These are phyloP conservation scores for Rhopalosiphum maidis DNA, from an alignment of 1,140 invertebrate genomes.

Conservation along the genomic window DNA sequence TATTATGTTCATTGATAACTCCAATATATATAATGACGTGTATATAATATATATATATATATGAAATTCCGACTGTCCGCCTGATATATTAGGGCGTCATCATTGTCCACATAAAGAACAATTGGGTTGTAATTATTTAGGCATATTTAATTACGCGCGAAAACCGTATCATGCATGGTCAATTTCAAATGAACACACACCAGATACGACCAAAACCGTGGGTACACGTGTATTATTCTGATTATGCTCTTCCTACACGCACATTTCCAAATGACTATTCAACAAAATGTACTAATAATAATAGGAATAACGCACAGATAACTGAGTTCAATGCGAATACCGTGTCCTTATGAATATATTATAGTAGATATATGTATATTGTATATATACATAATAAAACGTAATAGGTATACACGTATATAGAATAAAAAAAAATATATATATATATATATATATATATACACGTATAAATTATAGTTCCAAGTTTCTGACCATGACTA, in stretches of 20 bases:
- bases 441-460: not conserved
- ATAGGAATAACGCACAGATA: not conserved
- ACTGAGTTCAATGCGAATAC: not conserved
- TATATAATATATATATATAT: too few species aligned
- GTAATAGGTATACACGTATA: not conserved
- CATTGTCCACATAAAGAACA: not conserved
- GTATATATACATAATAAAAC: not conserved
- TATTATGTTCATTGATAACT: not conserved
- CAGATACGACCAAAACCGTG: not conserved
- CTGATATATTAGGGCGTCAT: not conserved
- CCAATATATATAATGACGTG: not conserved
- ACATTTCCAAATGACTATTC: not conserved
- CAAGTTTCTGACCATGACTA: not conserved
- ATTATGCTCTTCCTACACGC: not conserved
- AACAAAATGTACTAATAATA: not conserved
- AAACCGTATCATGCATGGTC: not conserved
- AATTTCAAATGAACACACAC: not conserved
- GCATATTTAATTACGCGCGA: not conserved
- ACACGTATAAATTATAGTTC: not conserved
- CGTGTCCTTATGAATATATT: conserved; percentile 7
- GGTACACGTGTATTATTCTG: not conserved
- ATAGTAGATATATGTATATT: not conserved
- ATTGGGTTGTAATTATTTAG: not conserved
- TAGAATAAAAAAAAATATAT: not conserved
- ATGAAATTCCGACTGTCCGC: not conserved